Base-by-base conservation (phyloP, 2,888 invertebrate species). In the Stictocephala bisonia region DNA sequence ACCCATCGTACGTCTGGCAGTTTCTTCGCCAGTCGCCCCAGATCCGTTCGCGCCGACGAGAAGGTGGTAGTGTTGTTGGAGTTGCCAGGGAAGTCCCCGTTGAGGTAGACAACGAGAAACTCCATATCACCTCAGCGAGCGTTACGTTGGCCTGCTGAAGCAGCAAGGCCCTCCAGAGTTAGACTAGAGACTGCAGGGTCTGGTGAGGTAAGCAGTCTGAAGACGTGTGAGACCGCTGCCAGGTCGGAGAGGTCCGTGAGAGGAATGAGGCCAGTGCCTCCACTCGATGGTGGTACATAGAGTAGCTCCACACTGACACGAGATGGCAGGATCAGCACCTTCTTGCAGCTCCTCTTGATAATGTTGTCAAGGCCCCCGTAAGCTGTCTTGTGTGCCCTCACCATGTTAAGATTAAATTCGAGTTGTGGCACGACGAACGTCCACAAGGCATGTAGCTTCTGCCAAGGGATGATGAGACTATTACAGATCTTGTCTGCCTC, bases 161-260 rank as follows among this genome's bases (percentile, higher is more conserved):
- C 35, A 35, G 35, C 35, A 35, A 13, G n/a, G n/a, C n/a, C n/a
- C n/a, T n/a, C n/a, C 35, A 35, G 35, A 9, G 7, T 13, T 6
- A 35, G 13, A 35, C 13, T 13, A 6, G 13, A 13, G 15, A 27
- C n/a, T 7, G 6, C 4, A n/a, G 56, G 56, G n/a, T 56, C 56
- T 9, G 26, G 56, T 29, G 29, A 29, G 26, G 56, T 56, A 3
- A 56, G 26, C 26, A 56, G 56, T 13, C 56, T 11, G 27, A 56
- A 56, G 27, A 29, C 56, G 7, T 56, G 56, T n/a, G 4, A 6
- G 3, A 9, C 6, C 29, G 29, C 7, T 11, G 2, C 3, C 4
- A 56, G 56, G 56, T 56, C 56, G 7, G 15, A 27, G 3, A 27
- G 3, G 56, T 56, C 56, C 6, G 27, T n/a, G n/a, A 56, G 29